These are phyloP conservation scores for Cnemophilus loriae DNA, from an alignment of 2,113 vertebrate genomes.

Conservation along the genomic window DNA sequence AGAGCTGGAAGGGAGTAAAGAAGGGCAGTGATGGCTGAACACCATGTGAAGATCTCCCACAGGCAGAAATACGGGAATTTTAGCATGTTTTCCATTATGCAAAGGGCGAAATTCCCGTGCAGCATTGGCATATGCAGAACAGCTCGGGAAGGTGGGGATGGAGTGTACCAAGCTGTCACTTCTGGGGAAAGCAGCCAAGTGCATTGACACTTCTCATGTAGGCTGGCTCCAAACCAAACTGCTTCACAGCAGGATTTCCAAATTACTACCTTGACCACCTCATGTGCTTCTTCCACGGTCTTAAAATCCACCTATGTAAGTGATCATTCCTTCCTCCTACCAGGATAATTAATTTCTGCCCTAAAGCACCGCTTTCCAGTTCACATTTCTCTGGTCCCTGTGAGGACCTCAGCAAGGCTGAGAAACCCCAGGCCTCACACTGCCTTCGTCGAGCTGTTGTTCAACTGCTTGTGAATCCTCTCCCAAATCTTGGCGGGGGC, in stretches of 20 bases:
- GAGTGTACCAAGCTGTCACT: background rate
- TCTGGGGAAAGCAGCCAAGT: conserved; percentile 27
- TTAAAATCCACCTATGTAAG: background rate
- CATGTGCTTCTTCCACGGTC: background rate
- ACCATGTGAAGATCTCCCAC: background rate
- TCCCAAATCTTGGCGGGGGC: background rate
- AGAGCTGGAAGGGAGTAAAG: background rate
- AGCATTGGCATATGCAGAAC: background rate
- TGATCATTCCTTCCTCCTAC: background rate
- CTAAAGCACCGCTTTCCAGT: background rate
- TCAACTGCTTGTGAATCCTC: background rate
- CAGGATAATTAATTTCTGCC: background rate
- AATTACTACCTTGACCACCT: background rate
- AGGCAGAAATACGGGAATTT: background rate
- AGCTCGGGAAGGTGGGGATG: background rate
- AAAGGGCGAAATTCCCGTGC: background rate
- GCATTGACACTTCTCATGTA: background rate
- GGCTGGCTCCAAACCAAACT: background rate
- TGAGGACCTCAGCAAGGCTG: background rate
- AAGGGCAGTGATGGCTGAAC: background rate
- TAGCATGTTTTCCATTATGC: background rate
- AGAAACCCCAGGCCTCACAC: background rate
- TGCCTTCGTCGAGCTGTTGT: rapidly evolving
- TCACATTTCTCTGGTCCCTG: background rate
- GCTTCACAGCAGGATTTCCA: background rate